phyloP scores from a whole-genome alignment of 64 coral and sea anemone species.

The Astreopora myriophthalma region DNA sequence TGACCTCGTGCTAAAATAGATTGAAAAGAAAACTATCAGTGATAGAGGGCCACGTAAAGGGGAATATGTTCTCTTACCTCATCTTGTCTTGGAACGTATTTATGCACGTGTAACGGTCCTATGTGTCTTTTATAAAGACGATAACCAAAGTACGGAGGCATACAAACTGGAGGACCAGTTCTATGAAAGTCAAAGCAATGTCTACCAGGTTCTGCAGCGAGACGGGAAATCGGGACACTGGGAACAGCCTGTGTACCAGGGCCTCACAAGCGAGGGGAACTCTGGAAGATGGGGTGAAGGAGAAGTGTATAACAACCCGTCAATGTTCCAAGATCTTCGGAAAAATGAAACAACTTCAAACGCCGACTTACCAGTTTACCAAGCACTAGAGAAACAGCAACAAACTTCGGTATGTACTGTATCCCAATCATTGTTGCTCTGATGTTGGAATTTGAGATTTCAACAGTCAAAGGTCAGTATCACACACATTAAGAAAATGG shows the following conservation, averaged over 20 bases:
- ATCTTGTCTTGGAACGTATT: neutral
- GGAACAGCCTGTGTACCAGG: neutral
- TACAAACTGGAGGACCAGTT: neutral
- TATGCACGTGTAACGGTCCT: neutral
- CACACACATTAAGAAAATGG: too few species aligned
- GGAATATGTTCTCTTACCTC: too few species aligned
- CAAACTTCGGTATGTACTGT: neutral
- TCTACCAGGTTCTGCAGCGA: neutral
- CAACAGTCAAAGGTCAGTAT: too few species aligned
- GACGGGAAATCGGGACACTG: neutral
- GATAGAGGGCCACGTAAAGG: too few species aligned
- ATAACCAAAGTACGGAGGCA: neutral
- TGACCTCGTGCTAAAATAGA: too few species aligned
- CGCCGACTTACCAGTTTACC: neutral
- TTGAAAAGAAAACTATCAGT: too few species aligned
- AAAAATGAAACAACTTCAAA: neutral
- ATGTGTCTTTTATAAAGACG: neutral
- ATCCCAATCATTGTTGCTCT: neutral
- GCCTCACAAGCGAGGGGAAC: neutral
- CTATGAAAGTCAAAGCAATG: neutral
- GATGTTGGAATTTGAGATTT: too few species aligned
- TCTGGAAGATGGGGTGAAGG: neutral
- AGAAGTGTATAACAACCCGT: neutral
- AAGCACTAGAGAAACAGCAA: conserved; percentile 2
- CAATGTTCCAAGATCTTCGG: conserved; percentile 12